phyloP scores from a whole-genome alignment of 2,888 invertebrate genomes.

The Myopa testacea region DNA sequence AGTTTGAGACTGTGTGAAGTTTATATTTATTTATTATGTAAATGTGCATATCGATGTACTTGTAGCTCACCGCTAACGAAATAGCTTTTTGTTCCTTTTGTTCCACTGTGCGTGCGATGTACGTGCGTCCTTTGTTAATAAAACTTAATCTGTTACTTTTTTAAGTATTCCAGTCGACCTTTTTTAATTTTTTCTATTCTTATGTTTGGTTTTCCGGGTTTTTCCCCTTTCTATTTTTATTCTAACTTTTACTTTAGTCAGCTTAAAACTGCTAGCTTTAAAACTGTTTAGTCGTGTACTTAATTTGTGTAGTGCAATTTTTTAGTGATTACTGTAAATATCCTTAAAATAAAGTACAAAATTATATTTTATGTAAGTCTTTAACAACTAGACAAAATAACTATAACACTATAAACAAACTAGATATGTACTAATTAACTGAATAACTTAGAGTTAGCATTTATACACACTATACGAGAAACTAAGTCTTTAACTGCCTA shows the following conservation, averaged over 20 bases:
- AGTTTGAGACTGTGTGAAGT: constrained; percentile 2
- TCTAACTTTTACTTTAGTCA: background rate
- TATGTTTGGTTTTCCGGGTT: too few species aligned
- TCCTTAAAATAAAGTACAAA: constrained; percentile 22
- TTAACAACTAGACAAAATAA: background rate
- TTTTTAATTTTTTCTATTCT: too few species aligned
- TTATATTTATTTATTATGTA: constrained; percentile 32
- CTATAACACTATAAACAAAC: background rate
- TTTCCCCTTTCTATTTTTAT: background rate
- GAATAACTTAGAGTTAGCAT: background rate
- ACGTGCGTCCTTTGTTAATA: background rate
- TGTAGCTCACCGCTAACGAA: background rate
- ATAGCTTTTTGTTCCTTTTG: background rate
- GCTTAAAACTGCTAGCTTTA: background rate
- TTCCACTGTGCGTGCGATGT: background rate
- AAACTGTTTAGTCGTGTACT: background rate
- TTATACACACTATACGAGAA: background rate
- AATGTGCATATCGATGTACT: background rate
- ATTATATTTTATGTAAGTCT: constrained; percentile 9
- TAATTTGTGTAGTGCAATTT: background rate
- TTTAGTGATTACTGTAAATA: constrained; percentile 1
- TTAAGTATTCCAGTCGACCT: too few species aligned
- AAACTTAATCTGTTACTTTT: background rate
- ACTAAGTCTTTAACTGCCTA: too few species aligned
- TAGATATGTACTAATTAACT: background rate